Base-by-base conservation (phyloP, 2,888 invertebrate species). In the Byasa hedistus region DNA sequence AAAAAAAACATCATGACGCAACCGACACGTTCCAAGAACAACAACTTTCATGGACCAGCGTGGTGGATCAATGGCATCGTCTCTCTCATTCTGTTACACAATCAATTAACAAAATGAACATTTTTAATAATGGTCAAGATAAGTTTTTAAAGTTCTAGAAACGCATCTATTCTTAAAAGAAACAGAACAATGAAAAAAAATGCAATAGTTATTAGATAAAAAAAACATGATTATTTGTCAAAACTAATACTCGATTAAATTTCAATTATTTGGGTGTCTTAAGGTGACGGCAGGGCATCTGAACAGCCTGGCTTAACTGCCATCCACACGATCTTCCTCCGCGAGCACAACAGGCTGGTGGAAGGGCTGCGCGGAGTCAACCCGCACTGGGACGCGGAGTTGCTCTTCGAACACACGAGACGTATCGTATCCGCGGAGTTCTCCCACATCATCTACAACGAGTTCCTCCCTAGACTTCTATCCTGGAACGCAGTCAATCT, bases 301-400 rank as follows among this genome's bases (percentile, higher is more conserved):
- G 98, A 98, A 82, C 98, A 98, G 81, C 97, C 98, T 0, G 98
- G 95, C 5, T 87, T 98, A 0, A 96, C 98, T 0, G 95, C 96
- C 1, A 94, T 98, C 72, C 98, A 98, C 82, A 98, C 98, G 0
- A 92, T 96, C 60, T 98, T 96, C 92, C 87, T 98, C 75, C 93
- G 98, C 17, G 98, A 98, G 75, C 98, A 98, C 89, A 98, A 98
- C 85, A 93, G 97, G 12, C 85, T 98, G 23, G 96, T 96, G 24
- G 96, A 96, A 68, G 95, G 95, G 0, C 90, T 98, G 0, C 92
- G 95, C 17, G 93, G 93, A 0, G 93, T 97, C 7, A 98, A 98
- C 88, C 96, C 96, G 0, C 97, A 97, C 75, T 98, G 98, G 98
- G 95, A 95, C 73, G 94, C 96, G 0, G 97, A 98, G 66, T 94